phyloP scores from a whole-genome alignment of 2,797 vertebrate species.

The Anguilla megastoma region DNA sequence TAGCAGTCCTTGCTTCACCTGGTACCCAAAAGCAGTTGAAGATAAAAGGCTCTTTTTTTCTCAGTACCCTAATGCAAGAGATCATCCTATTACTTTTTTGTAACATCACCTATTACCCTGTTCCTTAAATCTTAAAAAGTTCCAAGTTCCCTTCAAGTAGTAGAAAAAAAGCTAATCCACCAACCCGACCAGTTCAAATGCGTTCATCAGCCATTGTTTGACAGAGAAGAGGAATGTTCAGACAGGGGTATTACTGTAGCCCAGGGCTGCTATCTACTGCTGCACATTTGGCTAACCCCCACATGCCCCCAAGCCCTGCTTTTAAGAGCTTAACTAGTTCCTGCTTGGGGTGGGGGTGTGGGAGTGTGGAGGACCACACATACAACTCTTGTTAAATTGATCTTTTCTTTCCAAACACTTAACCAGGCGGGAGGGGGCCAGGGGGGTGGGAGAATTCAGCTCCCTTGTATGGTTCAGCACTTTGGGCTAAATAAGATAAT shows the following conservation, averaged over 20 bases:
- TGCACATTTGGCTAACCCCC: constrained; percentile 59
- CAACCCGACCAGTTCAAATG: constrained; percentile 56
- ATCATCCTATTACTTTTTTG: constrained; percentile 6
- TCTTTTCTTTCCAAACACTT: constrained; percentile 43
- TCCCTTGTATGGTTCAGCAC: constrained; percentile 52
- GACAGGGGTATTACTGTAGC: constrained; percentile 62
- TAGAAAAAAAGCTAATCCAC: constrained; percentile 48
- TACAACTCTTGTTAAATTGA: constrained; percentile 60
- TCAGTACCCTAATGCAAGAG: background rate
- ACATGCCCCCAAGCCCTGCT: constrained; percentile 63
- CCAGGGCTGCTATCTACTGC: constrained; percentile 59
- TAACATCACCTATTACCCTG: background rate
- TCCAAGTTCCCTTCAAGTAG: constrained; percentile 32
- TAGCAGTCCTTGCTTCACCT: background rate
- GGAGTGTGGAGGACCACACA: constrained; percentile 57
- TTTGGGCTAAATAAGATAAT: constrained; percentile 48
- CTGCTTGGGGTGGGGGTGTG: constrained; percentile 62
- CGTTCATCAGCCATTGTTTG: constrained; percentile 60
- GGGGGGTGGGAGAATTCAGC: constrained; percentile 45
- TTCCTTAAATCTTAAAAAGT: background rate
- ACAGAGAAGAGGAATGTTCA: constrained; percentile 60
- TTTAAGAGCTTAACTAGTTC: constrained; percentile 71
- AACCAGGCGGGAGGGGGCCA: constrained; percentile 24
- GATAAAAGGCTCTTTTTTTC: background rate
- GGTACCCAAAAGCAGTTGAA: background rate